These are phyloP conservation scores for Hedychridium roseum DNA, from an alignment of 2,888 invertebrate species.

Conservation along the genomic window DNA sequence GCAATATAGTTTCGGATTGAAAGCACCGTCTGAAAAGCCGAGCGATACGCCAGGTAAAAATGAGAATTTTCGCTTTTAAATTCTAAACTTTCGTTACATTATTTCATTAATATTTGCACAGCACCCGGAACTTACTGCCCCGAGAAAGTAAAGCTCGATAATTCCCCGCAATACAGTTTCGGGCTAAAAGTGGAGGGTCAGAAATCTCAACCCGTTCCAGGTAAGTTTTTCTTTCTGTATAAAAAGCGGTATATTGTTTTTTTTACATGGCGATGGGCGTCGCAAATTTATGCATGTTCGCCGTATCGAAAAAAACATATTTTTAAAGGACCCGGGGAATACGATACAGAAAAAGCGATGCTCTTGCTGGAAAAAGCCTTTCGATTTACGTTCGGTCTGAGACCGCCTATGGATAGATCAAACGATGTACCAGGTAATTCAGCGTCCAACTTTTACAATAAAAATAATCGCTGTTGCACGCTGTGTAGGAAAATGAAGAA, in stretches of 20 bases:
- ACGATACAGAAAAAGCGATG: conserved; percentile 64
- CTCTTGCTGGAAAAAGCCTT: conserved; percentile 51
- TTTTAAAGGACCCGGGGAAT: conserved; percentile 63
- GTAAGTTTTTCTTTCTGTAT: conserved; percentile 24
- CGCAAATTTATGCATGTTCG: no score
- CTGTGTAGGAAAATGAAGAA: neutral
- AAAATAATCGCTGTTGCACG: conserved; percentile 4
- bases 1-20: conserved; percentile 76
- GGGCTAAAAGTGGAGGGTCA: conserved; percentile 35
- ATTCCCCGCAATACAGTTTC: conserved; percentile 49
- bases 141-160: conserved; percentile 49
- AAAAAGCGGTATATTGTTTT: no score
- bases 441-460: no score
- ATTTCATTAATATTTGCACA: conserved; percentile 15
- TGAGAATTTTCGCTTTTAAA: neutral
- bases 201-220: conserved; percentile 54
- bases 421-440: conserved; percentile 52
- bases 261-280: no score
- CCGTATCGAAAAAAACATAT: no score
- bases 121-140: conserved; percentile 52
- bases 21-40: conserved; percentile 68
- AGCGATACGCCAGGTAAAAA: conserved; percentile 71
- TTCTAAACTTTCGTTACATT: neutral
- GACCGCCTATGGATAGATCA: conserved; percentile 36
- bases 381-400: conserved; percentile 54